phyloP scores from a whole-genome alignment of 2,113 vertebrate species.

The Synchiropus splendidus region DNA sequence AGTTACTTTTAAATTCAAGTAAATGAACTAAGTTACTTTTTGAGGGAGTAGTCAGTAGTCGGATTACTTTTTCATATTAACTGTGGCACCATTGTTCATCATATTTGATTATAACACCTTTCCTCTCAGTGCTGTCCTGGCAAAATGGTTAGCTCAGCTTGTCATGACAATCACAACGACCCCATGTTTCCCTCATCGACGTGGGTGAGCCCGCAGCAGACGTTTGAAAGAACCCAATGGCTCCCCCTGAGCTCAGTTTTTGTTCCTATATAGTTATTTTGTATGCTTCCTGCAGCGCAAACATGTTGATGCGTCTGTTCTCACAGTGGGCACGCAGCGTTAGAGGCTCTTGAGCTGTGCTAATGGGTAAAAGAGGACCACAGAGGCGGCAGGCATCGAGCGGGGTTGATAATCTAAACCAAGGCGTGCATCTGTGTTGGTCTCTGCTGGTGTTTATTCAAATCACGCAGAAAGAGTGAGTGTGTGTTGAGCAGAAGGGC shows the following conservation, averaged over 20 bases:
- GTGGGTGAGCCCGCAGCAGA: conserved; percentile 19
- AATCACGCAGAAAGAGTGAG: conserved; percentile 14
- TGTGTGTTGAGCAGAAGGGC: conserved; percentile 21
- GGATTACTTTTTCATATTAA: too few relatives aligned
- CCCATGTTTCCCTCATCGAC: conserved; percentile 28
- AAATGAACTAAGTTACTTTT: too few relatives aligned
- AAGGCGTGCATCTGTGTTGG: conserved; percentile 21
- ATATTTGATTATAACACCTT: conserved; percentile 42
- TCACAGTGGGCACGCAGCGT: conserved; percentile 54
- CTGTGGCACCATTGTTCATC: too few relatives aligned
- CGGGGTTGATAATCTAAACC: conserved; percentile 15
- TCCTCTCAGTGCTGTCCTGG: conserved; percentile 48
- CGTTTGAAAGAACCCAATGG: conserved; percentile 24
- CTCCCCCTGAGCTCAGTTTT: conserved; percentile 22
- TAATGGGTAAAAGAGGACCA: conserved; percentile 35
- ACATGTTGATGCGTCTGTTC: conserved; percentile 59
- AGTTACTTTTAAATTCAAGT: too few relatives aligned
- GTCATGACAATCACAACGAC: conserved; percentile 41
- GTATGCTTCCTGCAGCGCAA: conserved; percentile 47
- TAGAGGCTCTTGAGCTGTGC: conserved; percentile 41
- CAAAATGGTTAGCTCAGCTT: conserved; percentile 44
- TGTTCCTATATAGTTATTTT: conserved; percentile 9
- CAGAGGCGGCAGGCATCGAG: conserved; percentile 10
- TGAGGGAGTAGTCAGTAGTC: too few relatives aligned
- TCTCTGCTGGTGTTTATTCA: conserved; percentile 19